Evolutionary conservation across 2,888 invertebrate species (phyloP).

Genomic region (Parthenolecanium corni): DNA sequence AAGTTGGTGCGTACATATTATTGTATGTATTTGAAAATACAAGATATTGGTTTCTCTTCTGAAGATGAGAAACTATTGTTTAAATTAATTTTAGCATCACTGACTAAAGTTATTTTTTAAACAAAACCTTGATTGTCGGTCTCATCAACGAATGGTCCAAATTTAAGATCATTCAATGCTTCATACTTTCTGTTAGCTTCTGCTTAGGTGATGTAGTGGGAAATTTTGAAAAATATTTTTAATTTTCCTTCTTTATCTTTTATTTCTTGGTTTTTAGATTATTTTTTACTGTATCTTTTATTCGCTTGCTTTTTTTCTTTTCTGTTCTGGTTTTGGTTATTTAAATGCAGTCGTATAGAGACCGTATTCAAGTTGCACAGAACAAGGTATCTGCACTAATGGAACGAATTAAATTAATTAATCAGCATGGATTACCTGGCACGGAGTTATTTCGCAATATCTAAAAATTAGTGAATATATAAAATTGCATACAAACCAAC

Average conservation of each 20-base stretch:
- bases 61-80: too few relatives aligned
- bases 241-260: not conserved
- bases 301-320: slow-evolving; percentile 19
- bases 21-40: too few relatives aligned
- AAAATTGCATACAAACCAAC: not conserved
- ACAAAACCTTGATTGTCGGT: too few relatives aligned
- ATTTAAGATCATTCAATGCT: too few relatives aligned
- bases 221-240: not conserved
- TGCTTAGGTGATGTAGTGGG: too few relatives aligned
- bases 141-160: not conserved
- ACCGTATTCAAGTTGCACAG: slow-evolving; percentile 73
- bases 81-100: too few relatives aligned
- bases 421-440: slow-evolving; percentile 69
- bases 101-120: too few relatives aligned
- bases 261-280: slow-evolving; percentile 3
- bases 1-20: too few relatives aligned
- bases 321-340: slow-evolving; percentile 29
- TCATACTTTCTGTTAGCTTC: not conserved
- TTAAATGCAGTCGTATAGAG: slow-evolving; percentile 62
- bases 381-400: slow-evolving; percentile 76
- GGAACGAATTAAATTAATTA: slow-evolving; percentile 76
- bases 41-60: too few relatives aligned
- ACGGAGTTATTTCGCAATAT: slow-evolving; percentile 39
- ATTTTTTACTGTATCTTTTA: slow-evolving; percentile 13
- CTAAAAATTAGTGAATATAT: not conserved